Evolutionary conservation across 1,140 invertebrate genomes (phyloP), one percentile per base, ranked within the genome.

Genomic region (Drosophila orena): DNA sequence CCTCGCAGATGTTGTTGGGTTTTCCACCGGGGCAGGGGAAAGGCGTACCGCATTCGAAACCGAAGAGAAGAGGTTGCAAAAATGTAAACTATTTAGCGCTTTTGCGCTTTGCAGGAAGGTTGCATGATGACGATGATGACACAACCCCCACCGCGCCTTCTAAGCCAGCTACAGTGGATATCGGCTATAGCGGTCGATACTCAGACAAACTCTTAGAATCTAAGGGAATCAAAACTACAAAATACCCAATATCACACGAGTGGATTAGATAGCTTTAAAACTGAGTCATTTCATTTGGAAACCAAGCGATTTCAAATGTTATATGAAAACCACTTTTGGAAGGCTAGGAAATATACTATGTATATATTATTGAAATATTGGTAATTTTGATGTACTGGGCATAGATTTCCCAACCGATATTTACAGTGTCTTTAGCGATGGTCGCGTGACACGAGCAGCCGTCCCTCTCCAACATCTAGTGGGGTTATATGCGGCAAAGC

Each of bases 51-150:
- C 14, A 24, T 2, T 3, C n/a, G 14, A 49, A 49, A 27, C 4
- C 22, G 1, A 17, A 17, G 12, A 5, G 20, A 22, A 27, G 40
- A 44, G 35, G 43, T 38, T 35, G 27, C 50, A 37, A 43, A 68
- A 77, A 59, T 58, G 61, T 69, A 77, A 76, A 76, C 72, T 77
- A 76, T 77, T 77, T 77, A 77, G 54, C 73, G 62, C 62, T 77
- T 49, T 57, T 55, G 77, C 72, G 61, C 73, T 60, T 77, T 77
- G 34, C 22, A 62, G 49, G 44, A 72, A 59, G 55, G 69, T 72
- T 72, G 66, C 69, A 71, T 58, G 72, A 44, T 56, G 70, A 70
- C 27, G 49, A 24, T n/a, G 27, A 40, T 58, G 53, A 43, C 27
- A 70, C 65, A 70, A 49, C 27, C 64, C 64, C 43, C 42, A n/a